Percentiles rank a stretch among this genome's conserved stretches.
Evolutionary conservation across 2,888 invertebrate genomes (phyloP).

Genomic region (Epistrophe eligans): DNA sequence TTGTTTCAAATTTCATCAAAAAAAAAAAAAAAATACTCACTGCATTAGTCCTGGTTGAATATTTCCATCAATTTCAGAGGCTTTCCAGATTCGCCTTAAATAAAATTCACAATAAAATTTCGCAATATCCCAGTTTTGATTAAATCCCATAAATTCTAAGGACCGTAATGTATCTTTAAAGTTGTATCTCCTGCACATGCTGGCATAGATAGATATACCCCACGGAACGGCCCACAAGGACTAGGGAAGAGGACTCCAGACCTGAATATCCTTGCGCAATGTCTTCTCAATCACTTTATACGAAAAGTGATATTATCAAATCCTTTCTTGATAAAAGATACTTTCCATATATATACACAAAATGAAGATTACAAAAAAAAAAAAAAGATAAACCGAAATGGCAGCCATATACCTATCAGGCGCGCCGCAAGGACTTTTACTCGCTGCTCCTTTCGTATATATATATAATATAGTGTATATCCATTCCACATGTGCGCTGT

Average conservation of each 20-base stretch:
- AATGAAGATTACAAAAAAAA: constrained; percentile 29
- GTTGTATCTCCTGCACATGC: constrained; percentile 37
- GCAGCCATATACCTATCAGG: constrained; percentile 64
- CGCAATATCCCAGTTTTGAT: constrained; percentile 68
- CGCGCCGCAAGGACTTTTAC: constrained; percentile 67
- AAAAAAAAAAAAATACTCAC: neutral
- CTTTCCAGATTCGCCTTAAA: constrained; percentile 28
- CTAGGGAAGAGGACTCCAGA: neutral
- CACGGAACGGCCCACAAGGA: neutral
- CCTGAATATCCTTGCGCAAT: constrained; percentile 39
- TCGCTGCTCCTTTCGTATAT: constrained; percentile 13
- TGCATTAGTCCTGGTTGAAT: constrained; percentile 19
- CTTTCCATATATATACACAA: constrained; percentile 45
- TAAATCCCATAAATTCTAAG: constrained; percentile 73
- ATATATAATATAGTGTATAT: no score
- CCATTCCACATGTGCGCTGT: constrained; percentile 35
- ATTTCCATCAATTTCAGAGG: constrained; percentile 56
- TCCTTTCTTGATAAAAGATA: constrained; percentile 50
- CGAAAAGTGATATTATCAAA: constrained; percentile 71
- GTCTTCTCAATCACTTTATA: constrained; percentile 70
- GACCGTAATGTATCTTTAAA: constrained; percentile 52
- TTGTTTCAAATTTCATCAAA: constrained; percentile 29
- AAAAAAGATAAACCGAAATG: constrained; percentile 67
- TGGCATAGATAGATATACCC: neutral
- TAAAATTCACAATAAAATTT: constrained; percentile 71